Percentiles rank a stretch among this genome's conserved stretches.
Evolutionary conservation across 2,113 vertebrate species (phyloP).

Genomic region (Pimephales promelas): DNA sequence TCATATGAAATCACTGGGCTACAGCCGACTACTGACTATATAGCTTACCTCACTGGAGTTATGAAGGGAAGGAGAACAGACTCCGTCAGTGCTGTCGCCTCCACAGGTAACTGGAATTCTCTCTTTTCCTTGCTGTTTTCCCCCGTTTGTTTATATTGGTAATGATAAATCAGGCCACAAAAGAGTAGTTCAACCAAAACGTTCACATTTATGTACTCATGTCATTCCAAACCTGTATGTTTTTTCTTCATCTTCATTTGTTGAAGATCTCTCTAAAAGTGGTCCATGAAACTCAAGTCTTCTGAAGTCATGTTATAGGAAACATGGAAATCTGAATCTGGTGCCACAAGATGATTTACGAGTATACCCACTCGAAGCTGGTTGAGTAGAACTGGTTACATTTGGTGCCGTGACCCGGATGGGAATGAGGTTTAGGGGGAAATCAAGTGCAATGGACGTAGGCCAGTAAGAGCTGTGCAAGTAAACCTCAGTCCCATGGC

Average conservation of each 20-base stretch:
- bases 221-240: neutral
- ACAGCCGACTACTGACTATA: constrained; percentile 87
- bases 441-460: too few relatives aligned
- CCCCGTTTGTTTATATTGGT: neutral
- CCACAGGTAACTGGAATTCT: constrained; percentile 85
- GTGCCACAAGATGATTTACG: too few relatives aligned
- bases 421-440: too few relatives aligned
- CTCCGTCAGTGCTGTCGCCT: constrained; percentile 83
- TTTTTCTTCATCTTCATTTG: neutral
- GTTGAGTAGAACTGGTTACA: too few relatives aligned
- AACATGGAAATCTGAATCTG: too few relatives aligned
- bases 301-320: too few relatives aligned
- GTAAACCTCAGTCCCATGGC: too few relatives aligned
- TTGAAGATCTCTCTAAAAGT: neutral
- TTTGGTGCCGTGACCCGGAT: too few relatives aligned
- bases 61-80: constrained; percentile 78
- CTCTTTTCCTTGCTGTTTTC: neutral
- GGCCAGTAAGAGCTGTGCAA: too few relatives aligned
- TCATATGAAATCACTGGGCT: constrained; percentile 85
- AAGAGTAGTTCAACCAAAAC: constrained; percentile 10
- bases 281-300: neutral
- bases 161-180: neutral
- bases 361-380: too few relatives aligned
- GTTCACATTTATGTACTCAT: neutral
- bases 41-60: constrained; percentile 91